A percentile compares a stretch with the other conserved stretches of the same genome.
Evolutionary conservation across 1,140 invertebrate species (phyloP).

Genomic region (Aphelenchoides besseyi): DNA sequence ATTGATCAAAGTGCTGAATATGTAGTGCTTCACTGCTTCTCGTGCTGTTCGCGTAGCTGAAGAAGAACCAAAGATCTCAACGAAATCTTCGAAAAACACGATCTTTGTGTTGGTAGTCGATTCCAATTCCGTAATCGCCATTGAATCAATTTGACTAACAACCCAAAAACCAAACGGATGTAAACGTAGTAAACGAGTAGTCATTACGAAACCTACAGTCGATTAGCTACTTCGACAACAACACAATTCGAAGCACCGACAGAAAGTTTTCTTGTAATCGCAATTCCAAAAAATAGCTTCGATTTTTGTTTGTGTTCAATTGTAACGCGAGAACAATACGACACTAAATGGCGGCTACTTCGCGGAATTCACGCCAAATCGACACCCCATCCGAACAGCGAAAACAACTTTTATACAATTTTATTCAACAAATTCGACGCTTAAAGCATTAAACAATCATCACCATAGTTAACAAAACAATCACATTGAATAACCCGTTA

Average conservation of each 20-base stretch:
- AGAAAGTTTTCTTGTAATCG: too few relatives aligned
- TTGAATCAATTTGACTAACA: background rate
- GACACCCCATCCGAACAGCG: background rate
- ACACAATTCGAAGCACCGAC: too few relatives aligned
- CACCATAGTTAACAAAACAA: background rate
- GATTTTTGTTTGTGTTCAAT: background rate
- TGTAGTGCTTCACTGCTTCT: background rate
- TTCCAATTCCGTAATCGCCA: background rate
- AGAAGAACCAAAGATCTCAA: constrained; percentile 10
- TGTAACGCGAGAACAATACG: background rate
- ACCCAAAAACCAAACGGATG: background rate
- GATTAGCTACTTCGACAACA: too few relatives aligned
- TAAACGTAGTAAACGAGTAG: background rate
- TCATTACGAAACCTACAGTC: background rate
- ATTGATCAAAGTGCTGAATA: too few relatives aligned
- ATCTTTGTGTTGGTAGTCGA: constrained; percentile 6
- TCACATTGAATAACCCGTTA: background rate
- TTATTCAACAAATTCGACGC: too few relatives aligned
- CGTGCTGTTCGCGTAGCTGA: background rate
- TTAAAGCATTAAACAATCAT: too few relatives aligned
- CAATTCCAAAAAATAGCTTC: background rate
- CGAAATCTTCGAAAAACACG: background rate
- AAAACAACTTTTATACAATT: background rate
- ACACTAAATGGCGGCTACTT: background rate
- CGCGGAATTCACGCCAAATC: background rate